Conservation (phyloP, 2,113 vertebrate species). For the Acrocephalus arundinaceus region DNA sequence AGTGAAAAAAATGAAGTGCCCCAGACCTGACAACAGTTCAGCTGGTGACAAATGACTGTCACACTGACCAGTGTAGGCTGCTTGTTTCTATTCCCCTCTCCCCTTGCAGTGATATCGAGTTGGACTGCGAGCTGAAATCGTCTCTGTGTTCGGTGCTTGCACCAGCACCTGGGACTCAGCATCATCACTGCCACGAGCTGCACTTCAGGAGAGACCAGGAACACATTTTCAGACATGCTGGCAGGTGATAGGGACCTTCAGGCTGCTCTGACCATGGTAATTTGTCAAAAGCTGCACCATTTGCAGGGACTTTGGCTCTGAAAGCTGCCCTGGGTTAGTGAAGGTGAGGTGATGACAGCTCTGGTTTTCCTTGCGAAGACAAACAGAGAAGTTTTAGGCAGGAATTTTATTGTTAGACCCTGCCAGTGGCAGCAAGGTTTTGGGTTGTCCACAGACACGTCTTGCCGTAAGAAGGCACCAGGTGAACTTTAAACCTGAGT, state of each 20-base stretch:
- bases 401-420: background rate
- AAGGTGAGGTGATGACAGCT: background rate
- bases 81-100: background rate
- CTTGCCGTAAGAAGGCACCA: background rate
- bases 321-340: background rate
- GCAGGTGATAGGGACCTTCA: background rate
- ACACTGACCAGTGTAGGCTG: background rate
- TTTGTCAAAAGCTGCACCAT: background rate
- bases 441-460: background rate
- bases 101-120: background rate
- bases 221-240: rapidly evolving
- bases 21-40: background rate
- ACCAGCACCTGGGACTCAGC: rapidly evolving
- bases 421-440: background rate
- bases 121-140: background rate
- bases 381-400: background rate
- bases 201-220: background rate
- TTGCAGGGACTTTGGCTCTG: background rate
- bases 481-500: background rate
- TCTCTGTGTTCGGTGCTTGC: background rate
- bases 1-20: background rate
- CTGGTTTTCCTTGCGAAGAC: background rate
- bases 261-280: background rate
- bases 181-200: rapidly evolving
- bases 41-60: conserved; percentile 10